Evolutionary conservation across 2,888 invertebrate genomes (phyloP).

Genomic region (Criorhina ranunculi): DNA sequence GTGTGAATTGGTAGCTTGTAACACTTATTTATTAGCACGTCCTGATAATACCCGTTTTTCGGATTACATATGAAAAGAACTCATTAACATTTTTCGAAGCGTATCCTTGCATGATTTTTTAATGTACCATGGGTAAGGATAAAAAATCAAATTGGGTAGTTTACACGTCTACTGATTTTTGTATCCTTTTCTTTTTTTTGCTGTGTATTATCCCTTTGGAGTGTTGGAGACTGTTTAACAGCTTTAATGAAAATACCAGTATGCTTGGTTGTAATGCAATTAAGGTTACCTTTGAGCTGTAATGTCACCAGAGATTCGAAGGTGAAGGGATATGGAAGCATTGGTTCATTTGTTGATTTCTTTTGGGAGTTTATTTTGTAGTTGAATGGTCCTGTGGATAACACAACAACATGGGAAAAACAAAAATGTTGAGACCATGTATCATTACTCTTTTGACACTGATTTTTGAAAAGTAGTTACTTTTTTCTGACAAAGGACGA

Average conservation of each 20-base stretch:
- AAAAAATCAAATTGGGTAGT: constrained; percentile 37
- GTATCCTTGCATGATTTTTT: constrained; percentile 29
- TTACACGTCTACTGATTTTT: constrained; percentile 9
- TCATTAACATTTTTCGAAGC: constrained; percentile 71
- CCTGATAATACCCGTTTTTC: constrained; percentile 53
- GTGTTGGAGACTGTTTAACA: constrained; percentile 30
- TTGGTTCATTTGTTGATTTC: background rate
- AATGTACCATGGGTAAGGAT: background rate
- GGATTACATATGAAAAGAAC: constrained; percentile 59
- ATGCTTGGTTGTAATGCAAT: constrained; percentile 5
- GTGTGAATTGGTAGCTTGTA: constrained; percentile 20
- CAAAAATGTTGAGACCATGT: no score
- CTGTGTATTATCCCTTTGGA: background rate
- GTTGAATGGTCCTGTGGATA: no score
- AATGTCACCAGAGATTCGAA: background rate
- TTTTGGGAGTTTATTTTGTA: background rate
- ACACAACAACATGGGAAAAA: no score
- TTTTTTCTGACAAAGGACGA: no score
- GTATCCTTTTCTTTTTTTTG: background rate
- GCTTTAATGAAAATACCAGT: constrained; percentile 46
- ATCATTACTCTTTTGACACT: no score
- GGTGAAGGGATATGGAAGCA: background rate
- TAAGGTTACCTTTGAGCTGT: constrained; percentile 27
- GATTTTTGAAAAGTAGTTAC: no score
- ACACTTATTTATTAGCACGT: constrained; percentile 70